A percentile compares a stretch with the other conserved stretches of the same genome.
phyloP scores from a whole-genome alignment of 2,113 vertebrate genomes.

The Melozone crissalis region DNA sequence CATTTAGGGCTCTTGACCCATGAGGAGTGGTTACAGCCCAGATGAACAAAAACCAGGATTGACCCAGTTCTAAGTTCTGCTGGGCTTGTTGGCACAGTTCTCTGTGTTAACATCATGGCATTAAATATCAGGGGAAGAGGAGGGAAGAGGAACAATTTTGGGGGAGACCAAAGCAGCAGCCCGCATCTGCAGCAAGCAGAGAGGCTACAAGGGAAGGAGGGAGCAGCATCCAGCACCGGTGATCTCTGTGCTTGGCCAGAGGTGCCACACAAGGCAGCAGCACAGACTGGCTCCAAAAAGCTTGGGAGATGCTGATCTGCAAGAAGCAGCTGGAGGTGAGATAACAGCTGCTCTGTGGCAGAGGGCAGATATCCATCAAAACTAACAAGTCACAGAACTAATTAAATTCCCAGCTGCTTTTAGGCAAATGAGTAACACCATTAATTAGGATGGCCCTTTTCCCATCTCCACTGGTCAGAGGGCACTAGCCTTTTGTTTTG shows the following conservation, averaged over 20 bases:
- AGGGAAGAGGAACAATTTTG: not conserved
- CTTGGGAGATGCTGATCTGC: not conserved
- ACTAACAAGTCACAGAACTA: constrained; percentile 28
- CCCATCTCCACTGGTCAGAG: not conserved
- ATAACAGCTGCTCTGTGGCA: not conserved
- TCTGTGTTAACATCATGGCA: not conserved
- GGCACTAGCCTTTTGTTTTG: not conserved
- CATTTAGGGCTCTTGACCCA: not conserved
- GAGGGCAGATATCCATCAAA: constrained; percentile 41
- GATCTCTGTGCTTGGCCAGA: rapidly evolving
- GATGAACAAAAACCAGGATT: not conserved
- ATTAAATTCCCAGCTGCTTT: constrained; percentile 48
- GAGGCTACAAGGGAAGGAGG: not conserved
- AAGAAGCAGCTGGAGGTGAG: constrained; percentile 10
- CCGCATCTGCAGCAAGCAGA: not conserved
- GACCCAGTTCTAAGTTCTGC: not conserved
- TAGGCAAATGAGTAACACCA: not conserved
- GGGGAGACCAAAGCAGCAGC: not conserved
- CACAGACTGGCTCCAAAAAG: not conserved
- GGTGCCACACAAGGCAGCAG: not conserved
- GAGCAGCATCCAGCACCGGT: rapidly evolving
- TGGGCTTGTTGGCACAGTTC: not conserved
- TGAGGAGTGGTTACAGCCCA: not conserved
- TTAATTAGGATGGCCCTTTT: constrained; percentile 21
- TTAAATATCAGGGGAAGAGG: not conserved